A percentile compares a stretch with the other conserved stretches of the same genome.
Conservation (phyloP, 2,113 vertebrate species). For the Oenanthe oenanthe region DNA sequence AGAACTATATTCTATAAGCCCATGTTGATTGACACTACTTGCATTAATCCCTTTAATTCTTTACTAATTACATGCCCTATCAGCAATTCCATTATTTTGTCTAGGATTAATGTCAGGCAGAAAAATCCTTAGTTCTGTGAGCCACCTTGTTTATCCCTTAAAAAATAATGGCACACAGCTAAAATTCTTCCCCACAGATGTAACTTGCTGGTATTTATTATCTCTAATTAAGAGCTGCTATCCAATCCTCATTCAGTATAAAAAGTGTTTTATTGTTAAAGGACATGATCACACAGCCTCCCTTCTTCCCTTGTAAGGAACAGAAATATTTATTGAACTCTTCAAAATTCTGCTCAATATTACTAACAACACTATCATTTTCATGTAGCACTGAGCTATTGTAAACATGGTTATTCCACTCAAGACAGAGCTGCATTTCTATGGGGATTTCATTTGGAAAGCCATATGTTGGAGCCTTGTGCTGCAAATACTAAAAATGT, state of each 20-base stretch:
- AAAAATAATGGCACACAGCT: constrained; percentile 7
- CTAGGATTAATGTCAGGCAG: constrained; percentile 49
- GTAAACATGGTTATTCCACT: constrained; percentile 45
- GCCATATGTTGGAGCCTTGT: constrained; percentile 57
- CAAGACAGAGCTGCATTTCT: constrained; percentile 46
- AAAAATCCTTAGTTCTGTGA: background rate
- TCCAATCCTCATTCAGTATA: background rate
- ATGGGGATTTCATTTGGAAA: constrained; percentile 37
- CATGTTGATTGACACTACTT: constrained; percentile 34
- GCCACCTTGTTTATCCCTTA: constrained; percentile 35
- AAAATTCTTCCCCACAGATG: background rate
- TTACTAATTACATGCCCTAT: constrained; percentile 62
- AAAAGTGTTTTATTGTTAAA: background rate
- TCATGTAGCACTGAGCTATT: constrained; percentile 8
- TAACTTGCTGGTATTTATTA: constrained; percentile 13
- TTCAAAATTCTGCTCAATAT: background rate
- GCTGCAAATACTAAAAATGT: constrained; percentile 55
- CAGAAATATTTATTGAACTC: constrained; percentile 24
- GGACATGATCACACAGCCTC: background rate
- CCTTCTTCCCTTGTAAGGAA: background rate
- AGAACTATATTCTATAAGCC: background rate
- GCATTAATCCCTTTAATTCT: constrained; percentile 61
- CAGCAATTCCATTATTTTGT: constrained; percentile 62
- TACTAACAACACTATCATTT: constrained; percentile 17
- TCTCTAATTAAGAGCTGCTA: constrained; percentile 20